Conservation (phyloP, 2,888 invertebrate species). For the Rotaria magnacalcarata region DNA sequence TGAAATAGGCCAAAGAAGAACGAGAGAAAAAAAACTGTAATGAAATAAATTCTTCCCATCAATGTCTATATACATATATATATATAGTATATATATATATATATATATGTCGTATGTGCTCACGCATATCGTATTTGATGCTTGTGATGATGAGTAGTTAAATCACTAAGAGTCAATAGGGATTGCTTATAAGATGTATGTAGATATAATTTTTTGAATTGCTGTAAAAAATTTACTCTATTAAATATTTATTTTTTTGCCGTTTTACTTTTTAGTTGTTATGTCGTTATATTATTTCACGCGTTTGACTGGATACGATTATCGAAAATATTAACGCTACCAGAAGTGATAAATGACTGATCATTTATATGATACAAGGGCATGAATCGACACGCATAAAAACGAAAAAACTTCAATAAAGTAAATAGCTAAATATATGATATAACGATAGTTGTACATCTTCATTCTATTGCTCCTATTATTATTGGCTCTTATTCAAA, state of each 20-base stretch:
- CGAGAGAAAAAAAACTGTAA: not conserved
- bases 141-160: not conserved
- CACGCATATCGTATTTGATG: not conserved
- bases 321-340: not conserved
- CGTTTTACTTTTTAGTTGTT: not conserved
- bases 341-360: conserved; percentile 1
- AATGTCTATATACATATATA: not conserved
- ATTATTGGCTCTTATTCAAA: not conserved
- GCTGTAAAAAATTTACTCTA: not conserved
- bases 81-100: not conserved
- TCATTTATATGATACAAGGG: not conserved
- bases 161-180: not conserved
- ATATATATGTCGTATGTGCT: not conserved
- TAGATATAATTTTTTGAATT: not conserved
- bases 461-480: not conserved
- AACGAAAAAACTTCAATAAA: not conserved
- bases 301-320: not conserved
- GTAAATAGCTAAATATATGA: not conserved
- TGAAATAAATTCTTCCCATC: not conserved
- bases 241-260: too few relatives aligned
- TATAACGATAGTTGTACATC: not conserved
- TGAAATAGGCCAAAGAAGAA: not conserved
- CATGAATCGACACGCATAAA: not conserved
- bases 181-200: not conserved
- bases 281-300: not conserved